These are phyloP conservation scores for Ptyas mucosa DNA, from an alignment of 2,113 vertebrate species.

Conservation along the genomic window DNA sequence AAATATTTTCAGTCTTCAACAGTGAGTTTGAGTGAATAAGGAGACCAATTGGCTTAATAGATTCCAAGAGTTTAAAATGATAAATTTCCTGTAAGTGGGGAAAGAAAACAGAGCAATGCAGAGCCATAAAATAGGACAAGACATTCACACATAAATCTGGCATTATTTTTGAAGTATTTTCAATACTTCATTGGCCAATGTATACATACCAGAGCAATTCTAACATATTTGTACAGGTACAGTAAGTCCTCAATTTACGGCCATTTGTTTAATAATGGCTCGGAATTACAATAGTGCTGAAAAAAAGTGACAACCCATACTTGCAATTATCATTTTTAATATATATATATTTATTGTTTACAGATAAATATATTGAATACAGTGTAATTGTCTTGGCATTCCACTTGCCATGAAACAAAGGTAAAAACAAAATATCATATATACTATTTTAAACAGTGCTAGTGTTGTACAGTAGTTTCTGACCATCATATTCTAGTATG, in stretches of 20 bases:
- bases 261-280: neutral
- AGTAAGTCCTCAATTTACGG: neutral
- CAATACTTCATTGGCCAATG: neutral
- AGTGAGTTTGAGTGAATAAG: neutral
- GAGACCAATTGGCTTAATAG: neutral
- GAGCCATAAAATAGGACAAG: neutral
- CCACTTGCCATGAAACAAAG: too few relatives aligned
- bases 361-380: too few relatives aligned
- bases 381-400: too few relatives aligned
- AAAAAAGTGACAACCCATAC: neutral
- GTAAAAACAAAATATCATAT: too few relatives aligned
- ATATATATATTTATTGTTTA: too few relatives aligned
- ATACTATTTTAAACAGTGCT: too few relatives aligned
- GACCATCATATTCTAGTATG: too few relatives aligned
- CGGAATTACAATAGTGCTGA: neutral
- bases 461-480: too few relatives aligned
- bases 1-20: neutral
- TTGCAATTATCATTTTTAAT: neutral
- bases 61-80: conserved; percentile 23
- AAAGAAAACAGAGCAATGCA: neutral
- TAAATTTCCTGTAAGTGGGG: neutral
- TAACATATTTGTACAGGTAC: neutral
- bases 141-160: neutral
- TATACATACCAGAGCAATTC: neutral
- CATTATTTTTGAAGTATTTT: neutral